Evolutionary conservation across 2,888 invertebrate genomes (phyloP).

Genomic region (Malthinus flaveolus): DNA sequence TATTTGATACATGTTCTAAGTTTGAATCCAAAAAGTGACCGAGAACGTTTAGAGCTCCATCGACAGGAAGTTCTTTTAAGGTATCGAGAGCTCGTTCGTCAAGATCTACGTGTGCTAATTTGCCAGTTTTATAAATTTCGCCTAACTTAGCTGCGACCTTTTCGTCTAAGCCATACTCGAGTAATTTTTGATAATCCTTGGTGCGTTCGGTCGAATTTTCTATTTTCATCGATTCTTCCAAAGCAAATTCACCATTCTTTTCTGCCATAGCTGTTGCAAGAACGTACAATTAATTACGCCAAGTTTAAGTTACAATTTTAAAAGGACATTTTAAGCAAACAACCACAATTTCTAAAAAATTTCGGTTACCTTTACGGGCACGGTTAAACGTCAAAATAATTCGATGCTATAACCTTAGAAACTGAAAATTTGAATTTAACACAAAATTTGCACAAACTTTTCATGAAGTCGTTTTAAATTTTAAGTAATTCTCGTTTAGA

Average conservation of each 20-base stretch:
- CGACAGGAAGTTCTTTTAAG: slow-evolving; percentile 96
- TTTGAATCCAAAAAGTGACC: slow-evolving; percentile 97
- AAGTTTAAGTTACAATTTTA: too few relatives aligned
- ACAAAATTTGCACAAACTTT: too few relatives aligned
- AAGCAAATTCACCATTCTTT: slow-evolving; percentile 82
- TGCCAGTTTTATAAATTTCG: slow-evolving; percentile 97
- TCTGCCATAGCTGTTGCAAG: slow-evolving; percentile 74
- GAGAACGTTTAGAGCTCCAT: slow-evolving; percentile 91
- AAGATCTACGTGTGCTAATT: slow-evolving; percentile 93
- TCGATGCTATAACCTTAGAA: too few relatives aligned
- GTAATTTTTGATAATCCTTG: slow-evolving; percentile 91
- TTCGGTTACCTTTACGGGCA: too few relatives aligned
- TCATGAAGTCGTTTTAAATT: too few relatives aligned
- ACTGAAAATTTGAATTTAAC: too few relatives aligned
- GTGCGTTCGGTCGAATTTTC: slow-evolving; percentile 68
- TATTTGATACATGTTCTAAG: slow-evolving; percentile 99
- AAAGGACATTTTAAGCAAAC: too few relatives aligned
- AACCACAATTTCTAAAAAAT: too few relatives aligned
- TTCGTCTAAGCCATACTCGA: slow-evolving; percentile 94
- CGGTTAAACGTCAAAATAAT: too few relatives aligned
- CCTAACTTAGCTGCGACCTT: slow-evolving; percentile 94
- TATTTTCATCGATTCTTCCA: slow-evolving; percentile 68
- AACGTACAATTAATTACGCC: slow-evolving; percentile 21
- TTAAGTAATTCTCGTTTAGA: too few relatives aligned
- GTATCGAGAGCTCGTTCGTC: slow-evolving; percentile 98